Base-by-base conservation (phyloP, 2,113 vertebrate genomes). In the Vidua chalybeata region DNA sequence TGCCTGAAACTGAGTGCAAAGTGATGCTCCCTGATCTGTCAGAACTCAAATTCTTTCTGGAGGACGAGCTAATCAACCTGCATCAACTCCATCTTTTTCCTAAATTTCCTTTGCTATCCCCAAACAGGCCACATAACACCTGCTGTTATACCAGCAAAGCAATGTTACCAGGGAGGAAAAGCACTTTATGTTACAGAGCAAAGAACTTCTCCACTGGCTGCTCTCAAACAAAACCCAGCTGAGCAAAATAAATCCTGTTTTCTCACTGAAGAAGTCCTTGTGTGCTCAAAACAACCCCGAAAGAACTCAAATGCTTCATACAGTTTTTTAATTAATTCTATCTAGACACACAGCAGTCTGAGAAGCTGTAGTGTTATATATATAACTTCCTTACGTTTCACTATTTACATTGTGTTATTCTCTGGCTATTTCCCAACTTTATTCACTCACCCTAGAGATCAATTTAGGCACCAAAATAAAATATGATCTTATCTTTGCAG, bases 401-500 rank as follows among this genome's bases (percentile, higher is more conserved):
- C 61, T 94, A 43, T 92, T 96, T 92, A 90, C 80, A 87, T 56
- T 95, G 88, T 90, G 80, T 58, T 94, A 80, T 87, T 92, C 88
- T 87, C 92, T 95, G 90, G 92, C 86, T 87, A 24, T 75, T 90
- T 94, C 93, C 93, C 94, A 96, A 78, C 76, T 33, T 92, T 56
- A 77, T 94, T 84, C 83, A 52, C 72, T 88, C 93, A 93, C 93
- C 90, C 96, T 11, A 15, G 93, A 96, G 96, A 96, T 95, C 93
- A 94, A 87, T 95, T 96, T 87, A 84, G 84, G 88, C 85, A 94
- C 92, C 77, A 89, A 96, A 97, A 96, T 95, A 96, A 96, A 94
- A 87, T 75, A 89, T 94, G 93, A 94, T 90, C 88, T 94, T 97
- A 94, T 97, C 94, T 94, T 76, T 76, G 69, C 64, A 28, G 56